Evolutionary conservation across 2,888 invertebrate genomes (phyloP), one percentile per base, ranked within the genome.

Genomic region (Himalopsyche kuldschensis): DNA sequence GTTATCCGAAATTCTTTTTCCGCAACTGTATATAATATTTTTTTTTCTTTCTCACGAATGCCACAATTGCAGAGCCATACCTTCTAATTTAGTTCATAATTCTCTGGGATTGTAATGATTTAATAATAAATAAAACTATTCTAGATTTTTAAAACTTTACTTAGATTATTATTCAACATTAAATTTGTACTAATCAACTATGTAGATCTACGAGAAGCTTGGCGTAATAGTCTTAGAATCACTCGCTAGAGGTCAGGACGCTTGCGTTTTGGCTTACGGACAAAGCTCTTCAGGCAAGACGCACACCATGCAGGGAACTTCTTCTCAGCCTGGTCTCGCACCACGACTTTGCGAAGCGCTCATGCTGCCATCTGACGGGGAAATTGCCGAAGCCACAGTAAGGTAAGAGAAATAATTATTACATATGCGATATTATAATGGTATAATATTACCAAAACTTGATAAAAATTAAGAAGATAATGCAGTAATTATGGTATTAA

Each of bases 221-320:
- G 95, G 95, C 4, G 91, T 91, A 31, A 93, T 94, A 78, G 93
- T 96, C 31, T 90, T 95, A 78, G 91, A 92, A 32, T 93, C 94
- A 41, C 90, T 95, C 11, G 91, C 92, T 82, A 91, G 91, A 3
- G 94, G 96, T 0, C 92, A 92, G 86, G 94, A 95, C 86, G 93
- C 94, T 0, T 95, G 95, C 88, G 93, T 95, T 55, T 91, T 95
- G 88, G 95, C 95, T 0, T 95, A 95, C 87, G 95, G 95, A 0
- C 95, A 95, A 89, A 95, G 95, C 87, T 94, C 95, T 0, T 94
- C 95, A 0, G 95, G 95, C 31, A 95, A 95, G 89, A 95, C 95
- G 0, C 94, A 95, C 88, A 95, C 95, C 10, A 95, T 95, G 95
- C 94, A 95, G 93, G 95, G 95, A 0, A 89, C 91, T 0, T 90